Percentiles rank a stretch among this genome's conserved stretches.
Conservation (phyloP, 2,113 vertebrate species). For the Cochlearius cochlearius region DNA sequence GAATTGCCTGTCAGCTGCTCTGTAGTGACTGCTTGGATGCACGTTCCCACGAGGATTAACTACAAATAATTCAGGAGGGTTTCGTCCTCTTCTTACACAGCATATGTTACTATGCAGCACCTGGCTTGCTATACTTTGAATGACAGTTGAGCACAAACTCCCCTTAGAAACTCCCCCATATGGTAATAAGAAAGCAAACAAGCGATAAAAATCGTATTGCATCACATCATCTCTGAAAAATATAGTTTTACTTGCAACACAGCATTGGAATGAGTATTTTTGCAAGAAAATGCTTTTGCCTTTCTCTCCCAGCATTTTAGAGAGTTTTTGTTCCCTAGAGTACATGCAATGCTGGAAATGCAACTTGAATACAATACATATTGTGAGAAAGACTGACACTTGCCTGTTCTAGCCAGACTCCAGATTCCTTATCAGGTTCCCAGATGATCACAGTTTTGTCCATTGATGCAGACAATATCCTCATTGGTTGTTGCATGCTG, state of each 20-base stretch:
- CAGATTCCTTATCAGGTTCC: constrained; percentile 92
- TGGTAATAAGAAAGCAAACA: neutral
- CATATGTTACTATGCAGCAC: neutral
- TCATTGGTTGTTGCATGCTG: constrained; percentile 82
- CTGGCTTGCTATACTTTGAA: neutral
- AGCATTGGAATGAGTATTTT: neutral
- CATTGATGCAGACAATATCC: constrained; percentile 92
- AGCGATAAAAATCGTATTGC: neutral
- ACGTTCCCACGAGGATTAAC: neutral
- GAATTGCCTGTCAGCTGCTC: neutral
- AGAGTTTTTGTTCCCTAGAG: neutral
- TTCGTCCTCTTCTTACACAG: neutral
- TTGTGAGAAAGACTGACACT: constrained; percentile 1
- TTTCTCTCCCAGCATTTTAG: neutral
- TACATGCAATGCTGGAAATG: neutral
- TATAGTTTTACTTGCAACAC: neutral
- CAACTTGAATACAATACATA: neutral
- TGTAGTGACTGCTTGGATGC: neutral
- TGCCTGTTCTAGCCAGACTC: constrained; percentile 95
- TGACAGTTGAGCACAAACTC: neutral
- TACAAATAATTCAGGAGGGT: neutral
- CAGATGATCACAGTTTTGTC: constrained; percentile 98
- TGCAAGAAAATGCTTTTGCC: neutral
- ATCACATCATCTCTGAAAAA: neutral
- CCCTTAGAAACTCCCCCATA: neutral